Percentiles rank a stretch among this genome's conserved stretches.
These are phyloP conservation scores for Oxyura jamaicensis DNA, from an alignment of 2,113 vertebrate genomes.

Conservation along the genomic window DNA sequence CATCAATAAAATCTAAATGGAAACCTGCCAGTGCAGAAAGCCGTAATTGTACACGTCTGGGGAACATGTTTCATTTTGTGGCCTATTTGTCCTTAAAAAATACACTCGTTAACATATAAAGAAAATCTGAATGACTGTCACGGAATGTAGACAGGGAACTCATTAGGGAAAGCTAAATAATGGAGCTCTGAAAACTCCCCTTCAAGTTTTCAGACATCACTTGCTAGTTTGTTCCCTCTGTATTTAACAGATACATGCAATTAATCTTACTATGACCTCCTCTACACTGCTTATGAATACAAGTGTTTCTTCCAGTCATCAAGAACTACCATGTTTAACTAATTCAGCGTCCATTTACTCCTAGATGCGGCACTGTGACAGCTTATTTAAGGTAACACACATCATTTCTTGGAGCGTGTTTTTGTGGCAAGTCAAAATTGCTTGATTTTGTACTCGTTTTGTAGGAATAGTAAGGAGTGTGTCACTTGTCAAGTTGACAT, in stretches of 20 bases:
- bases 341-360: not conserved
- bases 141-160: not conserved
- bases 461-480: not conserved
- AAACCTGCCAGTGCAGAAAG: conserved; percentile 17
- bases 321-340: not conserved
- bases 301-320: not conserved
- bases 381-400: not conserved
- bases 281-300: rapidly evolving
- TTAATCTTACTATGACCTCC: not conserved
- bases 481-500: not conserved
- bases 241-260: not conserved
- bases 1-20: not conserved
- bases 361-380: not conserved
- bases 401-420: not conserved
- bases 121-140: not conserved
- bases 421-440: not conserved
- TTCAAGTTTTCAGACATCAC: not conserved
- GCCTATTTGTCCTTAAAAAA: not conserved
- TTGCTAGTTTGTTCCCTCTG: not conserved
- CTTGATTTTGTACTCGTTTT: not conserved
- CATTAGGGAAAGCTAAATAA: not conserved
- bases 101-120: not conserved
- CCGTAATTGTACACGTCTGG: not conserved
- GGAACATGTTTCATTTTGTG: not conserved
- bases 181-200: rapidly evolving